Percentiles rank a stretch among this genome's conserved stretches.
These are phyloP conservation scores for Dromas ardeola DNA, from an alignment of 2,113 vertebrate genomes.

Conservation along the genomic window DNA sequence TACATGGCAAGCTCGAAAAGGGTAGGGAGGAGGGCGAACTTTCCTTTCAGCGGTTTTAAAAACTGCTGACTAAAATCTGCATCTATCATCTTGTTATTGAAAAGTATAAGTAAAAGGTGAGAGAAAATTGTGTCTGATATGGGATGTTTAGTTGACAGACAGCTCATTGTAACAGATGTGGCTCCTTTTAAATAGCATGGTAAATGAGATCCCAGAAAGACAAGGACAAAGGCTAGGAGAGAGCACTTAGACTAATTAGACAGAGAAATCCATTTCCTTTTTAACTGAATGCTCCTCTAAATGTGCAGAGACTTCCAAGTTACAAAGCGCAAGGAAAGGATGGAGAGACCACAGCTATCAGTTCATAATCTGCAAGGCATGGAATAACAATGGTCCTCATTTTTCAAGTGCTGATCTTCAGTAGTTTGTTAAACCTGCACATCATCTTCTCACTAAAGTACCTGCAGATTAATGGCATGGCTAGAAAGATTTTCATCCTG, in stretches of 20 bases:
- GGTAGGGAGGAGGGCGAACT: neutral
- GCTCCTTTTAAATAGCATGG: constrained; percentile 33
- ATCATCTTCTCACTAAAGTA: constrained; percentile 26
- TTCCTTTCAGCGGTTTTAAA: constrained; percentile 37
- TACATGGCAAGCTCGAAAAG: neutral
- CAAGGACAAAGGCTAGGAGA: constrained; percentile 63
- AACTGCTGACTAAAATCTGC: constrained; percentile 57
- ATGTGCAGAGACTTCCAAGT: constrained; percentile 55
- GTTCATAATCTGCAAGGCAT: constrained; percentile 55
- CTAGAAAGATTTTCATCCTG: constrained; percentile 24
- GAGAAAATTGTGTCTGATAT: constrained; percentile 58
- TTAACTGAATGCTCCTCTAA: constrained; percentile 29
- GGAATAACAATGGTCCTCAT: constrained; percentile 57
- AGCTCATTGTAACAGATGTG: constrained; percentile 59
- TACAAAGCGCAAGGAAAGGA: neutral
- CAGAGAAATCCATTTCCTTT: constrained; percentile 61
- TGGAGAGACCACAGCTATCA: constrained; percentile 33
- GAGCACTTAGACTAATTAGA: constrained; percentile 65
- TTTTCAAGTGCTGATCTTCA: constrained; percentile 55
- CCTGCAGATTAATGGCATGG: constrained; percentile 47
- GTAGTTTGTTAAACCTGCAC: constrained; percentile 40
- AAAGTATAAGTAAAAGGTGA: constrained; percentile 58
- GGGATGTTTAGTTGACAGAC: constrained; percentile 60
- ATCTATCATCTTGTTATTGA: constrained; percentile 50
- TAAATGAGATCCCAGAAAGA: constrained; percentile 63